Percentiles rank a stretch among this genome's conserved stretches.
Conservation (phyloP, 1,140 invertebrate genomes). For the Cherax quadricarinatus region DNA sequence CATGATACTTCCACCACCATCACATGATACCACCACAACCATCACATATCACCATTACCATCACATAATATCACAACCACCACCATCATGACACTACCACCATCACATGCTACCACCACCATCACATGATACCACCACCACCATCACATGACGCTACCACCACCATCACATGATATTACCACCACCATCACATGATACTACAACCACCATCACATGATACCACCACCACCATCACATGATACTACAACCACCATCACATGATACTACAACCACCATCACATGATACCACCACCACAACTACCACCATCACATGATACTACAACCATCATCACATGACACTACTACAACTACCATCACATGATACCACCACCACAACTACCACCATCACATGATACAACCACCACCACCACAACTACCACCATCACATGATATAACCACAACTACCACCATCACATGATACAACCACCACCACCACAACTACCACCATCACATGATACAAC, state of each 20-base stretch:
- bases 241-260: not conserved
- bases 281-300: no score
- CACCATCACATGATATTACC: no score
- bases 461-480: not conserved
- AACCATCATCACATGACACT: not conserved
- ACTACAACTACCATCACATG: not conserved
- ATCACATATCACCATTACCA: no score
- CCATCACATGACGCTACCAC: no score
- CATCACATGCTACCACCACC: not conserved
- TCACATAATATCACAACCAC: no score
- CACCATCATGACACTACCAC: no score
- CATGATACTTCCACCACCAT: not conserved
- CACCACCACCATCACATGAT: not conserved
- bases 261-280: no score
- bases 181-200: no score
- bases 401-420: no score
- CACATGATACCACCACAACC: not conserved
- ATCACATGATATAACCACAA: not conserved
- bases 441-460: not conserved
- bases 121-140: not conserved
- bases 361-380: not conserved
- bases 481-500: no score
- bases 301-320: no score
- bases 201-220: not conserved
- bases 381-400: no score